A percentile compares a stretch with the other conserved stretches of the same genome.
phyloP scores from a whole-genome alignment of 2,888 invertebrate genomes.

The Apamea monoglypha region DNA sequence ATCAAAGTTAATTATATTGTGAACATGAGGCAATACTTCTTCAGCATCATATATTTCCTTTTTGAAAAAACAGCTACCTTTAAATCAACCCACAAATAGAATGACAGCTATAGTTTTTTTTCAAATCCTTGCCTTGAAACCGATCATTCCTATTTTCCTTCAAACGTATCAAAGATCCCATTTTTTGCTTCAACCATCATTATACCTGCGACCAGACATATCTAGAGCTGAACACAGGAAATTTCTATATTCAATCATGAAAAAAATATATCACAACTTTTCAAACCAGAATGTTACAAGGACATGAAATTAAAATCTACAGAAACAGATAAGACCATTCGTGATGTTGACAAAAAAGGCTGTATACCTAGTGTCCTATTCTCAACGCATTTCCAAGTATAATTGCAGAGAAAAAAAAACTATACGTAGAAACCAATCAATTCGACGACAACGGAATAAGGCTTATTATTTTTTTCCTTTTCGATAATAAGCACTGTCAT shows the following conservation, averaged over 20 bases:
- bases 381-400: slow-evolving; percentile 76
- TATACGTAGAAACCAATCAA: slow-evolving; percentile 84
- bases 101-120: slow-evolving; percentile 33
- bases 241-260: slow-evolving; percentile 54
- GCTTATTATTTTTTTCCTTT: slow-evolving; percentile 74
- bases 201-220: slow-evolving; percentile 42
- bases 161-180: slow-evolving; percentile 46
- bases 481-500: slow-evolving; percentile 76
- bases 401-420: slow-evolving; percentile 74
- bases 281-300: slow-evolving; percentile 48
- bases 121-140: slow-evolving; percentile 24
- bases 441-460: slow-evolving; percentile 77
- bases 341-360: slow-evolving; percentile 55
- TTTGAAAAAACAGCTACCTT: not conserved
- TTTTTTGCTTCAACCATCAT: slow-evolving; percentile 51
- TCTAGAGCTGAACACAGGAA: slow-evolving; percentile 46
- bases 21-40: slow-evolving; percentile 2
- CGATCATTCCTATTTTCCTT: slow-evolving; percentile 51
- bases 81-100: slow-evolving; percentile 55
- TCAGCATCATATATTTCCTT: not conserved
- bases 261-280: slow-evolving; percentile 52
- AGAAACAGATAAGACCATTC: slow-evolving; percentile 56
- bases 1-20: slow-evolving; percentile 23
- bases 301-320: slow-evolving; percentile 64
- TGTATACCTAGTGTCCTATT: slow-evolving; percentile 62